Base-by-base conservation (phyloP, 2,797 vertebrate species). In the Cuniculus paca region DNA sequence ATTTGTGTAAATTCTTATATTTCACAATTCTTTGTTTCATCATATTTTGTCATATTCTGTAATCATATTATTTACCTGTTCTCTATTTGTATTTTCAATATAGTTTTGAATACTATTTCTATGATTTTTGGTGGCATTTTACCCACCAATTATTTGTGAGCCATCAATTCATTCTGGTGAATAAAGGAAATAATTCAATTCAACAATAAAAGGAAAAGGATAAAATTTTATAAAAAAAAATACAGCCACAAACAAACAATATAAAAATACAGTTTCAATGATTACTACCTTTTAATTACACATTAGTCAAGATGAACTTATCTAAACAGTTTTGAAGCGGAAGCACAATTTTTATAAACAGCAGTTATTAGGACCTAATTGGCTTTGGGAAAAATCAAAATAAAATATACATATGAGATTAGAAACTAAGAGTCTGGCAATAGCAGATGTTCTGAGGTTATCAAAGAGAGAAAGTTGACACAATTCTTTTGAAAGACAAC, bases 141-240 rank as follows among this genome's bases (percentile, higher is more conserved):
- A 10, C 10, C 17, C 9, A 93, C 3, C 12, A 89, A 45, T n/a
- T 4, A 65, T 58, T 92, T 93, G 61, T 74, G 24, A 86, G 19
- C 6, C n/a, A 65, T 11, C 52, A 63, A 60, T 89, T 75, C 48
- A 93, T 91, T 72, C 85, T 95, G 42, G 10, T 93, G 77, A 93
- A 72, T 54, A 39, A 48, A 3, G 17, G 26, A 79, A 91, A 87
- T 68, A 80, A 87, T 79, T 6, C 1, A 91, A 52, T 19, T 79
- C 22, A 91, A 82, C 90, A 74, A 78, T 78, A 75, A 90, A 88
- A 58, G 22, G 6, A 61, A 92, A 88, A 42, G 6, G 1, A 82
- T 39, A 4, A 58, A 79, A 68, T 84, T 90, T 52, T 81, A 60
- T 65, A 34, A 11, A 94, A 36, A 36, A 95, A 90, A 89, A 36